Conservation (phyloP, 2,888 invertebrate species). For the Abscondita cerata region DNA sequence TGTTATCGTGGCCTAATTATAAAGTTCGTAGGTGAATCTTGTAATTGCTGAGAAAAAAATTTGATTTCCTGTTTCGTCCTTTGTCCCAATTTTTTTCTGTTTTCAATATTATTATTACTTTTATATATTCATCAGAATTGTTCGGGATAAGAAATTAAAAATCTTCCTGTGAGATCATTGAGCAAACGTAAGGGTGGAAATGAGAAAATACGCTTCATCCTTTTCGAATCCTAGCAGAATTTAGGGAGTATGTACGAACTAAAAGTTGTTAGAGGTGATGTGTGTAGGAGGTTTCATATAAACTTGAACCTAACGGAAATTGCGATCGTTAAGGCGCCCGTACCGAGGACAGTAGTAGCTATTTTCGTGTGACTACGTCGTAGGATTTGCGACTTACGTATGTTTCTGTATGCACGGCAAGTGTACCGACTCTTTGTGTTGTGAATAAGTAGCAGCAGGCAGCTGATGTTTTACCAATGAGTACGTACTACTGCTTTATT, state of each 20-base stretch:
- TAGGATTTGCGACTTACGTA: slow-evolving; percentile 17
- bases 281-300: background rate
- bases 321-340: slow-evolving; percentile 26
- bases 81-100: too few relatives aligned
- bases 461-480: slow-evolving; percentile 23
- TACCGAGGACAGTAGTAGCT: slow-evolving; percentile 18
- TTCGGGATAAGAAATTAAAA: too few relatives aligned
- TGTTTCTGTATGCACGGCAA: slow-evolving; percentile 12
- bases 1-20: too few relatives aligned
- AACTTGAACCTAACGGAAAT: slow-evolving; percentile 2
- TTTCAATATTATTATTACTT: too few relatives aligned
- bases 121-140: too few relatives aligned
- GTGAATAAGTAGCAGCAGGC: slow-evolving; percentile 15
- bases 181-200: background rate
- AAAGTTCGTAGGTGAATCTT: too few relatives aligned
- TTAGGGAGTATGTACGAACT: slow-evolving; percentile 17
- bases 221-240: slow-evolving; percentile 15
- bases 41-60: too few relatives aligned
- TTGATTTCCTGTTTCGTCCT: too few relatives aligned
- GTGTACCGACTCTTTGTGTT: slow-evolving; percentile 20
- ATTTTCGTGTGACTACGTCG: slow-evolving; percentile 23
- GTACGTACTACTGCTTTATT: slow-evolving; percentile 9
- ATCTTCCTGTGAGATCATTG: too few relatives aligned
- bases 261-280: slow-evolving; percentile 11
- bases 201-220: slow-evolving; percentile 5